phyloP scores from a whole-genome alignment of 1,140 invertebrate species.

The Dermatophagoides farinae region DNA sequence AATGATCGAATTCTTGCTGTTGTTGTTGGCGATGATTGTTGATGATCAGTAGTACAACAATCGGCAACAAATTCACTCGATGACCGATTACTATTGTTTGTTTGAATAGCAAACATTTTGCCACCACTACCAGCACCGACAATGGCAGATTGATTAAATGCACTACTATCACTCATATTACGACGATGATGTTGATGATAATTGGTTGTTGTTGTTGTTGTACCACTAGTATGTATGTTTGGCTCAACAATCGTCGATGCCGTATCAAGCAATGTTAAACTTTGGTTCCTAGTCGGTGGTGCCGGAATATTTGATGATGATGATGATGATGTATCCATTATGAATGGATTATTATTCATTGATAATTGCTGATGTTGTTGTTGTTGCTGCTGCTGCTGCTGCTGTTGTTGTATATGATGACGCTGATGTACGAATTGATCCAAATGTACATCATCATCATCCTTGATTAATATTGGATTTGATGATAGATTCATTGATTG shows the following conservation, averaged over 20 bases:
- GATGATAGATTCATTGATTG: too few species aligned
- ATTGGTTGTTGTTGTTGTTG: conserved; percentile 29
- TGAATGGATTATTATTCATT: background rate
- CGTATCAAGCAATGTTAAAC: conserved; percentile 15
- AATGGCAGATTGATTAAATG: conserved; percentile 30
- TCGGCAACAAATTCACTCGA: background rate
- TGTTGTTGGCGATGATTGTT: conserved; percentile 26
- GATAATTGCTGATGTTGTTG: background rate
- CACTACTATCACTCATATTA: conserved; percentile 66
- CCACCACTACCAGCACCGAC: conserved; percentile 28
- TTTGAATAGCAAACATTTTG: background rate
- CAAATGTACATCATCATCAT: too few species aligned
- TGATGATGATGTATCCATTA: background rate
- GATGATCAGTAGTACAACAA: background rate
- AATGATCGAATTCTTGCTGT: conserved; percentile 31
- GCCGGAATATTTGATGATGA: background rate
- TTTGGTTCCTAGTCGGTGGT: conserved; percentile 11
- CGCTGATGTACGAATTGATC: background rate
- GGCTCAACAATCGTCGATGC: background rate
- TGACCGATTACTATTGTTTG: background rate
- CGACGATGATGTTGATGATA: conserved; percentile 37
- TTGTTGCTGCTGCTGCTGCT: background rate
- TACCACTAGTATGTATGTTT: background rate
- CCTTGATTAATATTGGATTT: too few species aligned
- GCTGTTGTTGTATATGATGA: background rate